These are phyloP conservation scores for Eristalinus sepulchralis DNA, from an alignment of 2,888 invertebrate genomes.

Conservation along the genomic window DNA sequence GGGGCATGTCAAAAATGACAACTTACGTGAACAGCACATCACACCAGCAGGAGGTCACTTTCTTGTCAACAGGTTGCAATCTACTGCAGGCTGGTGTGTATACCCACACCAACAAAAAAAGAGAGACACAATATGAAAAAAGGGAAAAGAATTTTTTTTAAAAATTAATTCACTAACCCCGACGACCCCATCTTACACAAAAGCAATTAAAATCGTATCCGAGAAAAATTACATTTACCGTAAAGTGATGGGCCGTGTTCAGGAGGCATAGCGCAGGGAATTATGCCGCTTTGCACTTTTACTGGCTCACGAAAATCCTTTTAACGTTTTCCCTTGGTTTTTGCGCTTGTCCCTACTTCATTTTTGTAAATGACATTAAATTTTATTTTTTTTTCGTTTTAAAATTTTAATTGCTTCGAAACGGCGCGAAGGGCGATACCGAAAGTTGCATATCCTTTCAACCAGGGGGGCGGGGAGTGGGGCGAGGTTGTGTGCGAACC, in stretches of 20 bases:
- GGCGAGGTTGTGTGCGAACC: constrained; percentile 16
- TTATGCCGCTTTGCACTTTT: constrained; percentile 55
- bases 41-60: too few relatives aligned
- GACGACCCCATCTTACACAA: constrained; percentile 4
- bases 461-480: neutral
- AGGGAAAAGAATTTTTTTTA: neutral
- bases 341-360: constrained; percentile 3
- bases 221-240: constrained; percentile 9
- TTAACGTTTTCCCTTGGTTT: constrained; percentile 21
- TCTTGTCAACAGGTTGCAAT: neutral
- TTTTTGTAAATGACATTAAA: constrained; percentile 41
- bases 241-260: neutral
- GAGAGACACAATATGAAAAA: neutral
- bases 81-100: neutral
- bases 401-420: constrained; percentile 58
- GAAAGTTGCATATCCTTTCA: neutral
- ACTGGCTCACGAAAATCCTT: constrained; percentile 37
- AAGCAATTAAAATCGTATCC: constrained; percentile 26
- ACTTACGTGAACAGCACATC: too few relatives aligned
- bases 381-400: constrained; percentile 40
- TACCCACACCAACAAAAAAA: neutral
- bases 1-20: neutral
- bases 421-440: neutral
- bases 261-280: neutral
- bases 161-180: constrained; percentile 1